Percentiles rank a stretch among this genome's conserved stretches.
These are phyloP conservation scores for Conus betulinus DNA, from an alignment of 1,140 invertebrate genomes.

Conservation along the genomic window DNA sequence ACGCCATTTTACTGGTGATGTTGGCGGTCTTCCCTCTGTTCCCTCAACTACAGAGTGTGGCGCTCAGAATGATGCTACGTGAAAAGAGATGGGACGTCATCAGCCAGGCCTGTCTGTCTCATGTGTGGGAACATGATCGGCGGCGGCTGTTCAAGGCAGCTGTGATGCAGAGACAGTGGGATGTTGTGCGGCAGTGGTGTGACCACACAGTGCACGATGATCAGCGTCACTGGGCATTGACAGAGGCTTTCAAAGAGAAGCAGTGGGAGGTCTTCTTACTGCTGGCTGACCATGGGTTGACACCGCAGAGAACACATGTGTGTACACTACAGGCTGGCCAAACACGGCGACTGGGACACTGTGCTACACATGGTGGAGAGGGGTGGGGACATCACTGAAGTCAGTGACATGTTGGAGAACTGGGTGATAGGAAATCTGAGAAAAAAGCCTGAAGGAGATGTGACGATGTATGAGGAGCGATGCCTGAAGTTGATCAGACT, in stretches of 20 bases:
- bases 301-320: background rate
- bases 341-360: constrained; percentile 11
- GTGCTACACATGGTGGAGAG: background rate
- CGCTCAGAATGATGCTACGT: background rate
- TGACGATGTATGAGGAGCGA: too few species aligned
- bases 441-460: too few species aligned
- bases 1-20: background rate
- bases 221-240: constrained; percentile 9
- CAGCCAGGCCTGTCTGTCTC: background rate
- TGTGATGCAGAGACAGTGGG: constrained; percentile 18
- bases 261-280: background rate
- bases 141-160: background rate
- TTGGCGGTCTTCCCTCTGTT: background rate
- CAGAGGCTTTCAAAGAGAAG: background rate
- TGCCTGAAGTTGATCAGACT: too few species aligned
- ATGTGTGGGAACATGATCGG: constrained; percentile 8
- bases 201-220: constrained; percentile 8
- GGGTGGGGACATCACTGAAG: background rate
- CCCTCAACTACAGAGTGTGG: background rate
- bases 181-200: background rate
- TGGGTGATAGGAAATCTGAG: too few species aligned
- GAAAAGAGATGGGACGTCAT: constrained; percentile 13
- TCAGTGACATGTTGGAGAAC: background rate
- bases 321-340: background rate
- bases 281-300: constrained; percentile 12